A percentile compares a stretch with the other conserved stretches of the same genome.
Conservation (phyloP, 1,140 invertebrate species). For the Cydia splendana region DNA sequence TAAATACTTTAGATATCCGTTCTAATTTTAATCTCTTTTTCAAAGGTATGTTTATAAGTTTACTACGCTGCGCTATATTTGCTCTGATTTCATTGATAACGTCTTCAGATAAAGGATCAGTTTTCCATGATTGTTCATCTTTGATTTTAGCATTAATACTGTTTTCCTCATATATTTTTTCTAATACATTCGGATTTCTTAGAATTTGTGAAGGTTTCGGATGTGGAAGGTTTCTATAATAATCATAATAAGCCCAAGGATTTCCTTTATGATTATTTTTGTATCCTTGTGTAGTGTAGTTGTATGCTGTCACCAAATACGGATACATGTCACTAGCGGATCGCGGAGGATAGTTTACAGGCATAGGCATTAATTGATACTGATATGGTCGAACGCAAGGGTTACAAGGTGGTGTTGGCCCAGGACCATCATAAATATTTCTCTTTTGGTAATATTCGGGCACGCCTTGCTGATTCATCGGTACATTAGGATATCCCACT, state of each 20-base stretch:
- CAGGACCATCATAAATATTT: constrained; percentile 26
- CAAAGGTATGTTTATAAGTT: constrained; percentile 49
- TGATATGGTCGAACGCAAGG: neutral
- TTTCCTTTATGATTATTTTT: constrained; percentile 50
- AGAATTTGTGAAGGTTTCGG: neutral
- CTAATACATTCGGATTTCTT: neutral
- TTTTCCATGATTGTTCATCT: constrained; percentile 52
- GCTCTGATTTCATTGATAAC: constrained; percentile 64
- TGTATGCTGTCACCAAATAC: constrained; percentile 54
- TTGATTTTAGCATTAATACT: constrained; percentile 32
- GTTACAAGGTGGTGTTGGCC: constrained; percentile 8
- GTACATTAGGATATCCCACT: constrained; percentile 59
- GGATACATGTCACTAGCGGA: constrained; percentile 41
- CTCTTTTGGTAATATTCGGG: constrained; percentile 46
- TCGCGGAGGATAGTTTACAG: neutral
- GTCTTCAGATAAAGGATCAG: constrained; percentile 49
- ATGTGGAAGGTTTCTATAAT: constrained; percentile 36
- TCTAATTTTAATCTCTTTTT: constrained; percentile 64
- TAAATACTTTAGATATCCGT: constrained; percentile 59
- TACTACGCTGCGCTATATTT: constrained; percentile 54
- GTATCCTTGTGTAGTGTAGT: constrained; percentile 45
- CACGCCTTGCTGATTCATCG: constrained; percentile 56
- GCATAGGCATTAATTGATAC: neutral
- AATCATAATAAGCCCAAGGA: constrained; percentile 49
- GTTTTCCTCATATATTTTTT: neutral